Conservation (phyloP, 2,797 vertebrate species). For the Glyptemys insculpta region DNA sequence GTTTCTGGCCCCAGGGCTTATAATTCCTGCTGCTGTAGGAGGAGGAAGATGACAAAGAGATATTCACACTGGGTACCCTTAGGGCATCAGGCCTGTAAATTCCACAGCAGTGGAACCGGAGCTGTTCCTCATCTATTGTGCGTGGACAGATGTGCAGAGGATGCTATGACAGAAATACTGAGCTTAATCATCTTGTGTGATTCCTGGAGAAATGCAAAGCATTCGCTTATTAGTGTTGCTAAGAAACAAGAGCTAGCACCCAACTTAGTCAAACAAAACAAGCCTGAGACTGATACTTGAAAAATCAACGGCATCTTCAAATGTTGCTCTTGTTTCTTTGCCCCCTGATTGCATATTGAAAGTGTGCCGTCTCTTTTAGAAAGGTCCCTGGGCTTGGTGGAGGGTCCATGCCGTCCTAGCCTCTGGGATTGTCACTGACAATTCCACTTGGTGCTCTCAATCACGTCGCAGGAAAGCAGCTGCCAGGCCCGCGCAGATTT, state of each 20-base stretch:
- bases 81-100: background rate
- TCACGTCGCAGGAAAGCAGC: background rate
- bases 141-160: fast-evolving
- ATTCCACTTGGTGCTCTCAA: background rate
- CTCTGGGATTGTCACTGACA: background rate
- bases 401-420: background rate
- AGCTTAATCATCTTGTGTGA: background rate
- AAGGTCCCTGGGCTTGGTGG: no score
- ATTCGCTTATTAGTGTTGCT: conserved; percentile 15
- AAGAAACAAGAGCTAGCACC: conserved; percentile 1
- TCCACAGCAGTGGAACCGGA: background rate
- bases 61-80: fast-evolving
- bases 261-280: background rate
- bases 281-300: background rate
- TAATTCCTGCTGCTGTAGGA: background rate
- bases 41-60: background rate
- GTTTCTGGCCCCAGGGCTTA: no score
- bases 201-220: background rate
- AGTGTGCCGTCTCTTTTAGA: background rate
- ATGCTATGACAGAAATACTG: fast-evolving
- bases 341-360: background rate
- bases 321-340: fast-evolving
- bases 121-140: fast-evolving
- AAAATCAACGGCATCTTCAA: background rate
- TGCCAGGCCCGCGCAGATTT: fast-evolving